Conservation (phyloP, 2,113 vertebrate species). For the Malurus melanocephalus region DNA sequence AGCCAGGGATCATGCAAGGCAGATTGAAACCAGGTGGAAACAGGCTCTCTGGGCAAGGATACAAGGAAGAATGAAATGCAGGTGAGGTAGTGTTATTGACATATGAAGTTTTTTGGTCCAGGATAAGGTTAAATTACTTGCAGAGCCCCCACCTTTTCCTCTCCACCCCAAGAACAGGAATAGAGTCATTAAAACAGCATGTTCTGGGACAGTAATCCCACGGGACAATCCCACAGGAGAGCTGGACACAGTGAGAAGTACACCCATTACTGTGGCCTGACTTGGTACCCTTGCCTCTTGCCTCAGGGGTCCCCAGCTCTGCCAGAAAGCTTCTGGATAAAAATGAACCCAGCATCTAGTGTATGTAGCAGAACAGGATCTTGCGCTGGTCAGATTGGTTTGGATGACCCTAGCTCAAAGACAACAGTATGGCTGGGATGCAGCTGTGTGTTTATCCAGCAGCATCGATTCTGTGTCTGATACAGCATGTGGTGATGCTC, state of each 20-base stretch:
- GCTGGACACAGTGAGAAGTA: not conserved
- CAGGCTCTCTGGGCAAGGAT: not conserved
- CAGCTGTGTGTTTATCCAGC: not conserved
- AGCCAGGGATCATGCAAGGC: not conserved
- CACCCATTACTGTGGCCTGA: rapidly evolving
- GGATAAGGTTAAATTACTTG: constrained; percentile 25
- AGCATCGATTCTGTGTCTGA: not conserved
- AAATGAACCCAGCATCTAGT: not conserved
- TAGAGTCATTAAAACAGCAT: constrained; percentile 34
- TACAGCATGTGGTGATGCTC: not conserved
- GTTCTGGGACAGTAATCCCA: constrained; percentile 38
- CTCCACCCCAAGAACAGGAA: constrained; percentile 53
- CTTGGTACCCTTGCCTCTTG: not conserved
- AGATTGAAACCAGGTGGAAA: not conserved
- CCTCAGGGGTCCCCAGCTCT: not conserved
- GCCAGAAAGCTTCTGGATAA: not conserved
- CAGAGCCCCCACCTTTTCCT: constrained; percentile 59
- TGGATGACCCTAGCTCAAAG: not conserved
- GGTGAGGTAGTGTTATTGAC: not conserved
- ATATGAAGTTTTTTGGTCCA: not conserved
- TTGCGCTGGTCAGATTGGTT: not conserved
- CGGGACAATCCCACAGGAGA: not conserved
- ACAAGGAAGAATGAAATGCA: not conserved
- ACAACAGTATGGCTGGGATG: not conserved
- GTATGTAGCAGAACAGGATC: constrained; percentile 17